Evolutionary conservation across 2,888 invertebrate species (phyloP).

Genomic region (Drosophila mercatorum): DNA sequence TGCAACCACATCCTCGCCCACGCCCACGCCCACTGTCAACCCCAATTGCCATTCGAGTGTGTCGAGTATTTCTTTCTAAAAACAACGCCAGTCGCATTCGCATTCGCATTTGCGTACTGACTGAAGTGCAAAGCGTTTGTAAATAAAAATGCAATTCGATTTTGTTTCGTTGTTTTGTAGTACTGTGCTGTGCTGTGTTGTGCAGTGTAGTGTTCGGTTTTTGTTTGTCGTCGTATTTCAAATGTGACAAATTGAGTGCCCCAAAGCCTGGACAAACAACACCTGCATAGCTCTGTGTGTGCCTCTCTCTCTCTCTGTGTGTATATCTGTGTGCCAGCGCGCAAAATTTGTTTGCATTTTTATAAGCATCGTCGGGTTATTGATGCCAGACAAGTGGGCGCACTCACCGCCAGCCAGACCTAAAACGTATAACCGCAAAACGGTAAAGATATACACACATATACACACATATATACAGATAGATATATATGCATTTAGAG

Average conservation of each 20-base stretch:
- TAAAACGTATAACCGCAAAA: constrained; percentile 61
- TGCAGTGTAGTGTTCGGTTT: constrained; percentile 24
- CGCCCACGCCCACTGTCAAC: not conserved
- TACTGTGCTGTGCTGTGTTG: constrained; percentile 35
- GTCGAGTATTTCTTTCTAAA: constrained; percentile 42
- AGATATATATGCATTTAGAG: constrained; percentile 21
- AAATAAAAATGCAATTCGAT: constrained; percentile 82
- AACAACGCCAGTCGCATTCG: constrained; percentile 44
- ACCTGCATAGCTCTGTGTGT: constrained; percentile 29
- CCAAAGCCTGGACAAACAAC: constrained; percentile 53
- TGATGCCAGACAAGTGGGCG: constrained; percentile 63
- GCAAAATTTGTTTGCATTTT: constrained; percentile 77
- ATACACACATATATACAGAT: constrained; percentile 3
- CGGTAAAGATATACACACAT: constrained; percentile 48
- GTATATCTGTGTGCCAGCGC: constrained; percentile 28
- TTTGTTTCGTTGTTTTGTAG: constrained; percentile 68
- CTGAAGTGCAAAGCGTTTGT: constrained; percentile 74
- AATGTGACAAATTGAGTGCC: constrained; percentile 79
- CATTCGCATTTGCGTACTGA: constrained; percentile 29
- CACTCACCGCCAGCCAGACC: not conserved
- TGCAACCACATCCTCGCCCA: constrained; percentile 19
- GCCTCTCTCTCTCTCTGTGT: constrained; percentile 14
- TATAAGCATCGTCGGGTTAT: constrained; percentile 73
- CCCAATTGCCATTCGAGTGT: not conserved
- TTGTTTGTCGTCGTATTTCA: constrained; percentile 77